phyloP scores from a whole-genome alignment of 2,797 vertebrate genomes.

The Mormyrops attenuatus region DNA sequence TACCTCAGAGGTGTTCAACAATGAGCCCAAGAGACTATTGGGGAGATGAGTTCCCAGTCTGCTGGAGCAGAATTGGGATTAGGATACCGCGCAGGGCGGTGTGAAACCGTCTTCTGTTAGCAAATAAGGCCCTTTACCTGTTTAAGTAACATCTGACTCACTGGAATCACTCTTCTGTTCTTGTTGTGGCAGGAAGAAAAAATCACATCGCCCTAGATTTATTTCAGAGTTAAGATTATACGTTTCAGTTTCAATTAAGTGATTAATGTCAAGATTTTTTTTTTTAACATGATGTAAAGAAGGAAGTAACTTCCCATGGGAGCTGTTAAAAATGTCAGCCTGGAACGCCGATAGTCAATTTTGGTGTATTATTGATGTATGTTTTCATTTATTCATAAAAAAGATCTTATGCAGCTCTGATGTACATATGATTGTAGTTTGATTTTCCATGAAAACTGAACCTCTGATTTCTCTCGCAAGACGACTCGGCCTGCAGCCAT shows the following conservation, averaged over 20 bases:
- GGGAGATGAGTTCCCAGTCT: background rate
- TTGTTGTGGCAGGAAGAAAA: background rate
- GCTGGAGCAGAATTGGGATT: background rate
- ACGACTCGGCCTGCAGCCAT: background rate
- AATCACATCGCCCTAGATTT: background rate
- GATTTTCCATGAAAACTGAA: conserved; percentile 5
- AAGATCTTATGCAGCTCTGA: background rate
- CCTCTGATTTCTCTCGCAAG: background rate
- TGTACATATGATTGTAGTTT: conserved; percentile 6
- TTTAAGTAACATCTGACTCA: background rate
- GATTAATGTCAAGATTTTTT: conserved; percentile 5
- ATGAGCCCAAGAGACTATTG: conserved; percentile 54
- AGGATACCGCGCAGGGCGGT: background rate
- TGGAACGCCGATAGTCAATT: background rate
- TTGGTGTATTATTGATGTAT: background rate
- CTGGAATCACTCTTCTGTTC: background rate
- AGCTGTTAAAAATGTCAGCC: background rate
- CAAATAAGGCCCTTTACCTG: background rate
- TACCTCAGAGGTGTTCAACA: conserved; percentile 66
- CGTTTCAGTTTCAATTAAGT: conserved; percentile 2
- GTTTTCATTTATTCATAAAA: conserved; percentile 15
- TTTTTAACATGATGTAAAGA: conserved; percentile 2
- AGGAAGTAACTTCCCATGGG: background rate
- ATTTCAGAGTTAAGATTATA: conserved; percentile 2
- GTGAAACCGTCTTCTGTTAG: background rate